These are phyloP conservation scores for Cynopterus sphinx DNA, from an alignment of 2,797 vertebrate species.

Conservation along the genomic window DNA sequence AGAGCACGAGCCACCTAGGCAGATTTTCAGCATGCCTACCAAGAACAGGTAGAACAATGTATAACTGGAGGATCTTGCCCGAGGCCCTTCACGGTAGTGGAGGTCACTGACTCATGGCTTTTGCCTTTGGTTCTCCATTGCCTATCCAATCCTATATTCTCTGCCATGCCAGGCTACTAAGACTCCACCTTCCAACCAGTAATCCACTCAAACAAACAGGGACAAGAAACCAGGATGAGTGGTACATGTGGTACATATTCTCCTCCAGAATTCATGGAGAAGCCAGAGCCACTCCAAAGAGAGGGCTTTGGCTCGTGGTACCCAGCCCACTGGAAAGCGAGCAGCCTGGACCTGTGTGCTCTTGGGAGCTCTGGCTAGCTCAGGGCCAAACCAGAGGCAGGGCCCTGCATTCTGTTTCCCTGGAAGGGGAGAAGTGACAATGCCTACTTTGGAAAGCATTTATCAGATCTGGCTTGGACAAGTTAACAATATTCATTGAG, in stretches of 20 bases:
- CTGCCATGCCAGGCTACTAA: neutral
- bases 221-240: neutral
- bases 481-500: neutral
- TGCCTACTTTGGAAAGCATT: neutral
- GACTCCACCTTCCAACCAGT: neutral
- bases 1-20: neutral
- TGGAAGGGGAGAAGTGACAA: neutral
- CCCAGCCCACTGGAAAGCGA: neutral
- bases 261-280: neutral
- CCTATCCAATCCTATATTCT: too few species aligned
- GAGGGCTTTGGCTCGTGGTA: neutral
- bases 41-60: fast-evolving
- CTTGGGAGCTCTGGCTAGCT: neutral
- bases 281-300: neutral
- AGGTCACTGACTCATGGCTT: neutral
- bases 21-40: neutral
- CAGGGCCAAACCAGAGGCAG: neutral
- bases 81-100: neutral
- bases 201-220: neutral
- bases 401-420: neutral
- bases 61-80: neutral
- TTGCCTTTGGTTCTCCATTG: neutral
- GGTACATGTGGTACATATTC: too few species aligned
- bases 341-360: neutral
- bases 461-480: neutral